Evolutionary conservation across 2,888 invertebrate genomes (phyloP), one percentile per base, ranked within the genome.

Genomic region (Trachelus troglodyta): DNA sequence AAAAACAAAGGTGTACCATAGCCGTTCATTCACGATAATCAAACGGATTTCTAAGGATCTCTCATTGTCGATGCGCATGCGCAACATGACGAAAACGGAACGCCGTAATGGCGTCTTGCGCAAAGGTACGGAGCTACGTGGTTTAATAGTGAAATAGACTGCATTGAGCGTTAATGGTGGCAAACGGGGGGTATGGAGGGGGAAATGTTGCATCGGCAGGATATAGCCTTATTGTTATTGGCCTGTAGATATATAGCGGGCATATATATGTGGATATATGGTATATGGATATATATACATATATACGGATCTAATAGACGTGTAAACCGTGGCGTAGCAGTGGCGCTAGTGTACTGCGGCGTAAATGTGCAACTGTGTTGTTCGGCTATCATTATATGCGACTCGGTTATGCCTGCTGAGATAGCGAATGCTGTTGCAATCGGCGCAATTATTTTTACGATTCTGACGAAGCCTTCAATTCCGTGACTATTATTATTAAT

Each of bases 371-470:
- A 69, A 69, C 33, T 69, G 74, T 74, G 34, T 69, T 12, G 35
- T 30, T 76, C 71, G n/a, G n/a, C 23, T 90, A 89, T 91, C 88
- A 90, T 91, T 90, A 90, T 88, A 87, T 86, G 83, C 83, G 40
- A 79, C 73, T 80, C 79, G 40, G 40, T 40, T 40, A 15, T 40
- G 40, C 40, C 40, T 40, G 82, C 86, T 85, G 85, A 88, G 89
- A 90, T 90, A 89, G 40, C 40, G 40, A 40, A 89, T 87, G 88
- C 85, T 90, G 90, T 86, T 87, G 90, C 90, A 91, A 91, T 90
- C 84, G 85, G 82, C 80, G 86, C 88, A 88, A 89, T 89, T 89
- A 89, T 89, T 89, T 89, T 89, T 89, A 89, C 88, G 89, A 89
- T 88, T 86, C 83, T 74, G 23, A 73, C 86, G 86, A 87, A 88